Base-by-base conservation (phyloP, 2,113 vertebrate genomes). In the Helogale parvula region DNA sequence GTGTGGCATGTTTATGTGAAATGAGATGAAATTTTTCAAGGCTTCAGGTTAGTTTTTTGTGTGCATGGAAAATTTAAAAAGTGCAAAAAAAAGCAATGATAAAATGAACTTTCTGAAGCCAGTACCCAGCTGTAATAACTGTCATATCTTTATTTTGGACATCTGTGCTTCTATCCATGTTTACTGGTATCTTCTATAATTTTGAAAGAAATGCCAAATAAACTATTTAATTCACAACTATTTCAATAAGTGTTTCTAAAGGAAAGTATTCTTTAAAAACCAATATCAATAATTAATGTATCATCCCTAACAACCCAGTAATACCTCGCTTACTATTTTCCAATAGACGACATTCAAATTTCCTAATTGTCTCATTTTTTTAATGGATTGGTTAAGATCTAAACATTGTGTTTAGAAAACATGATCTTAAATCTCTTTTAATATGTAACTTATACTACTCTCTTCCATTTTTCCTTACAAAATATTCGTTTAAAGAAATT, bases 311-410 rank as follows among this genome's bases (percentile, higher is more conserved):
- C 41, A 87, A 54, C 12, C 7, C 29, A 60, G 17, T 21, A 47
- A 23, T 60, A 19, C 4, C 79, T 71, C 8, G 5, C 27, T 85
- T 93, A 76, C 87, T 86, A 33, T 72, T 57, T 38, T 50, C 25
- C 8, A 23, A 27, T 38, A 21, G 38, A 23, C 13, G 76, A 25
- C 82, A 74, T 41, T 69, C 19, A 77, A 76, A 17, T 60, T 68
- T 90, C 86, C 8, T 74, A 45, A 79, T 85, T 35, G 45, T 41
- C 84, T 65, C 16, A 79, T 80, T 86, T 63, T 96, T 96, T 82
- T 80, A 23, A 0, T 16, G 2, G 7, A 21, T 71, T 88, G 33
- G 72, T 72, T 80, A 52, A 47, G 10, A 63, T 50, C 14, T 29
- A 21, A 80, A 68, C 35, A 52, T 29, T 65, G 3, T 77, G 4